These are phyloP conservation scores for Pseudococcus viburni DNA, from an alignment of 2,888 invertebrate genomes.

Conservation along the genomic window DNA sequence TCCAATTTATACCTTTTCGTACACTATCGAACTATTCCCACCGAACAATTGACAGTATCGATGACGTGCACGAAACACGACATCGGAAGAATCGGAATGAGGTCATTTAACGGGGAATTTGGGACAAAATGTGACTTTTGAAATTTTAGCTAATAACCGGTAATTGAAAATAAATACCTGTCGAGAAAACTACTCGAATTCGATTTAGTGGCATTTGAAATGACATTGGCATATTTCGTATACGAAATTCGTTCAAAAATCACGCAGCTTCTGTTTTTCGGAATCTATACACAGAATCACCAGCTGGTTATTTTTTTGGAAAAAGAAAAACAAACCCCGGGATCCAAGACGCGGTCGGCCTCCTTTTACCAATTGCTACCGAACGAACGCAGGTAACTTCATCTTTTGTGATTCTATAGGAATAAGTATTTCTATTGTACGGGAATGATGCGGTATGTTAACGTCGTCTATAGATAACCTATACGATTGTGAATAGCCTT, in stretches of 20 bases:
- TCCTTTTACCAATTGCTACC: slow-evolving; percentile 21
- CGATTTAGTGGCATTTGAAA: no score
- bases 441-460: slow-evolving; percentile 37
- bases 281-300: not conserved
- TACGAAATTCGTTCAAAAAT: not conserved
- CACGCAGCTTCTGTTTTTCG: not conserved
- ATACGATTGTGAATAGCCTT: slow-evolving; percentile 11
- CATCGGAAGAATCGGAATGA: not conserved
- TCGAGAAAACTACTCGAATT: not conserved
- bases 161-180: not conserved
- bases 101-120: not conserved
- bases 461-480: slow-evolving; percentile 12
- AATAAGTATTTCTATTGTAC: not conserved
- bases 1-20: not conserved
- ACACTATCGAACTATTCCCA: not conserved
- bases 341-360: not conserved
- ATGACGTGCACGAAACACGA: not conserved
- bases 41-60: not conserved
- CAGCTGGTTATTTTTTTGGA: not conserved
- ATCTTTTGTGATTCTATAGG: not conserved
- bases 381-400: slow-evolving; percentile 23
- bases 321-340: slow-evolving; percentile 1
- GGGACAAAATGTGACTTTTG: not conserved
- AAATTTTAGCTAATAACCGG: not conserved
- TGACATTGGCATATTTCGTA: not conserved